These are phyloP conservation scores for Cydia amplana DNA, from an alignment of 1,140 invertebrate genomes.

Conservation along the genomic window DNA sequence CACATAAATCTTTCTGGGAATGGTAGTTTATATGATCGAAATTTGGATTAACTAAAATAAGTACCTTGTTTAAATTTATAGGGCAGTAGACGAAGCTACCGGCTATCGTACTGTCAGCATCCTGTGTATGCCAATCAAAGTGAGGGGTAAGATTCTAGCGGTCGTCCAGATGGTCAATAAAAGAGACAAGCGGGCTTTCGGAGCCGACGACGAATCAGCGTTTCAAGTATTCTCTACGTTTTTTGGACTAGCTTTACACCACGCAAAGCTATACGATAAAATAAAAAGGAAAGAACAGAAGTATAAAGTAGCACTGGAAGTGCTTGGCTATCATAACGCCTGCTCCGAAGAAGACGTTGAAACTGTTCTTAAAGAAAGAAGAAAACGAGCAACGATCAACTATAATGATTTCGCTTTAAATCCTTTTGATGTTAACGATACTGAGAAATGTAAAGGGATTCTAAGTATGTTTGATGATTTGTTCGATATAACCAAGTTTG, in stretches of 20 bases:
- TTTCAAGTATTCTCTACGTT: conserved; percentile 93
- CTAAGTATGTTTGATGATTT: conserved; percentile 91
- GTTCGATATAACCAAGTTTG: conserved; percentile 82
- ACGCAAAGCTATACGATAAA: conserved; percentile 92
- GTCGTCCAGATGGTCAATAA: conserved; percentile 96
- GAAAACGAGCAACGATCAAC: conserved; percentile 48
- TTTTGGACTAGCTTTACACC: conserved; percentile 91
- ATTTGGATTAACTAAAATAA: not conserved
- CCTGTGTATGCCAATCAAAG: conserved; percentile 93
- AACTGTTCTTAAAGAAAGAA: conserved; percentile 53
- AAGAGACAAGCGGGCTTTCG: conserved; percentile 82
- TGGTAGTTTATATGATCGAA: too few relatives aligned
- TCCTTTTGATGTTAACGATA: conserved; percentile 84
- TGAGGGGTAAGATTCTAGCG: conserved; percentile 86
- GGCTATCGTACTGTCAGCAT: conserved; percentile 89
- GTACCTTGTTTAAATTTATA: conserved; percentile 42
- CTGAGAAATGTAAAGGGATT: conserved; percentile 85
- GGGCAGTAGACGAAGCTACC: conserved; percentile 87
- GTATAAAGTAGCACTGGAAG: conserved; percentile 89
- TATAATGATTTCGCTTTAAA: conserved; percentile 86
- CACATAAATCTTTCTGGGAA: too few relatives aligned
- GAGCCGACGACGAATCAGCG: conserved; percentile 87
- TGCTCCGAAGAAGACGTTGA: conserved; percentile 86
- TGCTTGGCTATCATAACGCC: conserved; percentile 91
- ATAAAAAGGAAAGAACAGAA: conserved; percentile 91